A percentile compares a stretch with the other conserved stretches of the same genome.
phyloP scores from a whole-genome alignment of 92 coral and sea anemone genomes.

The Palythoa grandiflora region DNA sequence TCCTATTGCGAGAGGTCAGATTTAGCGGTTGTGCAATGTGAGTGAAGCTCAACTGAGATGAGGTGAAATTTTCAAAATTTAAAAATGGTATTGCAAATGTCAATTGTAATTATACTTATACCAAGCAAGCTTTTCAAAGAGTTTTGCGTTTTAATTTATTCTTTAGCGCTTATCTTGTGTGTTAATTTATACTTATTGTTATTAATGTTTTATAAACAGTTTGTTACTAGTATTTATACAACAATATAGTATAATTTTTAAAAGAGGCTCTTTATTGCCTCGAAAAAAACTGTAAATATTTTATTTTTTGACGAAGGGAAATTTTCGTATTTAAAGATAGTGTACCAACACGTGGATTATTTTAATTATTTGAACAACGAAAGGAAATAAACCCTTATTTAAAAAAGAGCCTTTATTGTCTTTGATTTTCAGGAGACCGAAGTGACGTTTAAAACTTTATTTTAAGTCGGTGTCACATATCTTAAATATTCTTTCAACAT shows the following conservation, averaged over 20 bases:
- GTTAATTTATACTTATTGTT: not conserved
- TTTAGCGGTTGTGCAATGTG: not conserved
- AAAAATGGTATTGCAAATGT: not conserved
- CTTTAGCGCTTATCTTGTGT: not conserved
- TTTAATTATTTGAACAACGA: not conserved
- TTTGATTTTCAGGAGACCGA: no score
- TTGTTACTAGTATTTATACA: not conserved
- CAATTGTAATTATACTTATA: not conserved
- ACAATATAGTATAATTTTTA: not conserved
- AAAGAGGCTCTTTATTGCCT: not conserved
- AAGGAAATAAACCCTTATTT: not conserved
- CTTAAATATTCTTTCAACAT: no score
- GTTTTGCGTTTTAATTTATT: not conserved
- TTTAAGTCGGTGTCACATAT: no score
- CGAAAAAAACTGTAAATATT: not conserved
- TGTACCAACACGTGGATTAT: not conserved
- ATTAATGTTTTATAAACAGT: not conserved
- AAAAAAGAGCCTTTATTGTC: no score
- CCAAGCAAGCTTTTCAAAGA: not conserved
- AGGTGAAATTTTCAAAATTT: not conserved
- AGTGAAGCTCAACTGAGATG: not conserved
- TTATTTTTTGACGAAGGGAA: not conserved
- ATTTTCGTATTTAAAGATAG: slow-evolving; percentile 8
- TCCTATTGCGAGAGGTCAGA: no score
- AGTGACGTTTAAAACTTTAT: no score